Evolutionary conservation across 1,140 invertebrate species (phyloP), one percentile per base, ranked within the genome.

Genomic region (Eciton burchellii): DNA sequence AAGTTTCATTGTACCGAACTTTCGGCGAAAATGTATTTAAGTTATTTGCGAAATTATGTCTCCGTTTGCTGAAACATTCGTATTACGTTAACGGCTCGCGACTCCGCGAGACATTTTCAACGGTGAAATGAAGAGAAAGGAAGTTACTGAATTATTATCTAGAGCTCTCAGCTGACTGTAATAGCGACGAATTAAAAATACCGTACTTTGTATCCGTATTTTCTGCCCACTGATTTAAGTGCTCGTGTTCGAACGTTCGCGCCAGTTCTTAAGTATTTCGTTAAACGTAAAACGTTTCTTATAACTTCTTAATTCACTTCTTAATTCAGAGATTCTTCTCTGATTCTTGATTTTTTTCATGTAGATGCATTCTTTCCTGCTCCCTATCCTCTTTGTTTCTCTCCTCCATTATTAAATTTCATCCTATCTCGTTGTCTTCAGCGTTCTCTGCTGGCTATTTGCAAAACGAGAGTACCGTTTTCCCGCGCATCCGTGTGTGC

Each of bases 331-430:
- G 41, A 41, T 11, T n/a, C 0, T 49, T 63, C 12, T 49, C 35
- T 26, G 21, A 4, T 12, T 49, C 12, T n/a, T 19, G 19, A 68
- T 66, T 68, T 43, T 19, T 26, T 54, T 9, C 0, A 52, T 19
- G 9, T 43, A 66, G 9, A 12, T 14, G 2, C 21, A 47, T 11
- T 54, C 41, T 47, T 59, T 35, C 4, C 3, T 14, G 2, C 35
- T 11, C 5, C 14, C 47, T 41, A 45, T 29, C 56, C 14, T 24
- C 8, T 26, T 35, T 47, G 49, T 43, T 29, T 68, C 8, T 57
- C 35, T 49, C 24, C 35, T 11, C 26, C 0, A 56, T 43, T 68
- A 68, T 77, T 56, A 79, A 79, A 70, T 79, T 79, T 70, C 52
- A 54, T 70, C 52, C 35, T 29, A 29, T 8, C 4, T 14, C 21